Conservation (phyloP, 2,888 invertebrate species). For the Notodonta dromedarius region DNA sequence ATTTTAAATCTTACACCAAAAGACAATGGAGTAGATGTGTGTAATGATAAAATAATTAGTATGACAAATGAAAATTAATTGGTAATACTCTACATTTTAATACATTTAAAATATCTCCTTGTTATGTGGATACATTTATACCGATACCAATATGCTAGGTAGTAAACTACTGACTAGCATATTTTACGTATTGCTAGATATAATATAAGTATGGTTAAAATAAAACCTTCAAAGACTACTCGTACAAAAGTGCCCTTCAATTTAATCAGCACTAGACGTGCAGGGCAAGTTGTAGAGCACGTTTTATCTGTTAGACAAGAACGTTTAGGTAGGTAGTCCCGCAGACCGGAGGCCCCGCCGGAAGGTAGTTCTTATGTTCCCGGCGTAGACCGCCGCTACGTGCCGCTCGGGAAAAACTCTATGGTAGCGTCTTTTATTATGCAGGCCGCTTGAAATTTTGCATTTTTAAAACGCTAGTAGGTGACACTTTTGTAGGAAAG, state of each 20-base stretch:
- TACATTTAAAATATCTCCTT: no score
- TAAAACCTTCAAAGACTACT: background rate
- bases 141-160: no score
- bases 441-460: slow-evolving; percentile 37
- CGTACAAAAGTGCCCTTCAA: slow-evolving; percentile 13
- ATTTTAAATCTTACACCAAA: background rate
- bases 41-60: background rate
- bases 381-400: slow-evolving; percentile 30
- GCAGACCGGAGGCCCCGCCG: slow-evolving; percentile 43
- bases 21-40: background rate
- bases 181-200: background rate
- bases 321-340: slow-evolving; percentile 32
- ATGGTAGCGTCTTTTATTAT: slow-evolving; percentile 41
- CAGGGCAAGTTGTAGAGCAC: slow-evolving; percentile 36
- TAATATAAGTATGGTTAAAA: background rate
- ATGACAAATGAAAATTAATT: background rate
- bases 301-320: slow-evolving; percentile 41
- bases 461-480: slow-evolving; percentile 12
- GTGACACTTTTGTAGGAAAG: background rate
- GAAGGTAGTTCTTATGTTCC: slow-evolving; percentile 65
- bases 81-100: no score
- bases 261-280: slow-evolving; percentile 35
- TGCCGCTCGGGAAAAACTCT: slow-evolving; percentile 46
- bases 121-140: no score
- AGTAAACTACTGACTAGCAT: no score